Evolutionary conservation across 37 sponge, comb jelly and placozoan genomes (phyloP), one percentile per base, ranked within the genome.

Genomic region (Corticium candelabrum): DNA sequence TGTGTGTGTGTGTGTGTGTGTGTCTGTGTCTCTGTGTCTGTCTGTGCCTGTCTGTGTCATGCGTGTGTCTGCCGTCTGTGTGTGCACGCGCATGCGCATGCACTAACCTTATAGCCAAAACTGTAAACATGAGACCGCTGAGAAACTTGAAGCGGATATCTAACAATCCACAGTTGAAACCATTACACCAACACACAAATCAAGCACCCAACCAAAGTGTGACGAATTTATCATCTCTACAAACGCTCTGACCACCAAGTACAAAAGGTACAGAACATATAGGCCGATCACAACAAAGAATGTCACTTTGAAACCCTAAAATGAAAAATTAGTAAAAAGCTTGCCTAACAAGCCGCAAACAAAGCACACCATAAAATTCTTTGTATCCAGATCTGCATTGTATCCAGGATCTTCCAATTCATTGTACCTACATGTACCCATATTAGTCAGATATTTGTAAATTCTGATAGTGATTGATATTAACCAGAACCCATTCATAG

Each of bases 391-490:
- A 50, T 21, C 21, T 11, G 62, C 21, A 50, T 50, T 50, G 21
- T 27, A 50, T 50, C 62, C 62, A 50, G 62, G 62, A 50, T 50
- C 62, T 21, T 50, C 62, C 62, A 50, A 50, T 50, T 50, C 62
- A 50, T 50, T 50, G 62, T 50, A 50, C 62, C 62, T 50, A 50
- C 11, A 50, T 50, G 62, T 50, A 50, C 11, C 11, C 21, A 50
- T 50, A 50, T 27, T 50, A 50, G 21, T 50, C 21, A 21, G 21
- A 50, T 50, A 11, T 50, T 27, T 21, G 21, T 50, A 50, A 50
- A 11, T 50, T 21, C 21, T 21, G 11, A 50, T 50, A 50, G 62
- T n/a, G n/a, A n/a, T n/a, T n/a, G n/a, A n/a, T n/a, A n/a, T n/a
- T n/a, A n/a, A n/a, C n/a, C n/a, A n/a, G n/a, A n/a, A n/a, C n/a